Percentiles rank a stretch among this genome's conserved stretches.
phyloP scores from a whole-genome alignment of 2,113 vertebrate genomes.

The Engraulis encrasicolus region DNA sequence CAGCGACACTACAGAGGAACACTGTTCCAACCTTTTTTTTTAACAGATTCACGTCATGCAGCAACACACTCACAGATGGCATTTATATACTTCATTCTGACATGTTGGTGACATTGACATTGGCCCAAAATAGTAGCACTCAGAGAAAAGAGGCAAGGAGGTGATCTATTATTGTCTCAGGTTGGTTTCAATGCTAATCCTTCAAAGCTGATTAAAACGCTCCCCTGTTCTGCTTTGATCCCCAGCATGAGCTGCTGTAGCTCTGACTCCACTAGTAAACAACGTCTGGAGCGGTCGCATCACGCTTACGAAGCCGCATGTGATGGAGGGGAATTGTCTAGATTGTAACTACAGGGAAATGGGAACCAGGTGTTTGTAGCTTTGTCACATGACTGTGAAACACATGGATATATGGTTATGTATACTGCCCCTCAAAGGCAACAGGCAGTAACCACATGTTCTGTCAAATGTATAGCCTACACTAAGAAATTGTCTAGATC shows the following conservation, averaged over 20 bases:
- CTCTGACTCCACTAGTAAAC: background rate
- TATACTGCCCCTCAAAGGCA: too few relatives aligned
- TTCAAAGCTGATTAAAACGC: background rate
- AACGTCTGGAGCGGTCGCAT: too few relatives aligned
- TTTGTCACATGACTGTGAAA: too few relatives aligned
- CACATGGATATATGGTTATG: too few relatives aligned
- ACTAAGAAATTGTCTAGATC: too few relatives aligned
- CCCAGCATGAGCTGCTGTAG: background rate
- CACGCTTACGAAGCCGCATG: too few relatives aligned
- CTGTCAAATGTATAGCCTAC: too few relatives aligned
- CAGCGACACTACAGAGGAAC: background rate
- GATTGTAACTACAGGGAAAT: too few relatives aligned
- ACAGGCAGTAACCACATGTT: too few relatives aligned
- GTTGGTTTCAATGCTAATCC: background rate
- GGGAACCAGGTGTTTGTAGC: too few relatives aligned
- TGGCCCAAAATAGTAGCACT: background rate
- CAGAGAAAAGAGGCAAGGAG: background rate
- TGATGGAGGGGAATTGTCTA: too few relatives aligned
- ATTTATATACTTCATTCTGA: background rate
- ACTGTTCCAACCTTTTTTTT: background rate
- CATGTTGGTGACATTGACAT: too few relatives aligned
- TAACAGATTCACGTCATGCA: background rate
- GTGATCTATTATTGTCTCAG: background rate
- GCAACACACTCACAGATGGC: background rate
- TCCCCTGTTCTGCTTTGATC: background rate